Conservation (phyloP, 1,140 invertebrate genomes). For the Apis cerana region DNA sequence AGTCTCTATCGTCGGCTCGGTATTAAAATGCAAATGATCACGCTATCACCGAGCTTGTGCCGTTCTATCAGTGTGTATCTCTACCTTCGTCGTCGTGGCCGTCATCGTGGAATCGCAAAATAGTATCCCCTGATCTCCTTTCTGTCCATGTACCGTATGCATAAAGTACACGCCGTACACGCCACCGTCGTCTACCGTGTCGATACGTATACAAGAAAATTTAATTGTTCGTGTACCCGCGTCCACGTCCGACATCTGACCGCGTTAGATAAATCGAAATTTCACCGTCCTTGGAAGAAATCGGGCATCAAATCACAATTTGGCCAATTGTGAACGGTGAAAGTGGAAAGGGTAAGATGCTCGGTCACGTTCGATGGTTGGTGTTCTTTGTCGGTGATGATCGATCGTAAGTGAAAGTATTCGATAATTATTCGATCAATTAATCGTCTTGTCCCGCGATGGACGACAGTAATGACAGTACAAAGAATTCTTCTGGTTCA, state of each 20-base stretch:
- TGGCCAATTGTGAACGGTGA: neutral
- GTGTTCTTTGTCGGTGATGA: neutral
- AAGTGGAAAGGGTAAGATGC: neutral
- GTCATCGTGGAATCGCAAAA: constrained; percentile 8
- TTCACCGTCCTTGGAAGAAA: constrained; percentile 7
- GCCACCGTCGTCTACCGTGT: neutral
- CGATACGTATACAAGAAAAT: constrained; percentile 36
- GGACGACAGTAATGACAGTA: too few species aligned
- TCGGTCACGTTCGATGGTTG: neutral
- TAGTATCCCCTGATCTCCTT: neutral
- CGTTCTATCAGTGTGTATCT: neutral
- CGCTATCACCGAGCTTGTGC: neutral
- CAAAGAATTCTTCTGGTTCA: neutral
- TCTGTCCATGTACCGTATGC: constrained; percentile 34
- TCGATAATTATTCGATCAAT: neutral
- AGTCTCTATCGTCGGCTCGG: constrained; percentile 3
- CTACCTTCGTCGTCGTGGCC: neutral
- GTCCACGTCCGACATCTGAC: too few species aligned
- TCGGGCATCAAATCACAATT: neutral
- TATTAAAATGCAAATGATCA: constrained; percentile 67
- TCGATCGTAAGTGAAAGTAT: neutral
- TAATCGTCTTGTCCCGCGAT: neutral
- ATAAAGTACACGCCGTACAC: constrained; percentile 25
- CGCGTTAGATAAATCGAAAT: constrained; percentile 9
- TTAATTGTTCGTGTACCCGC: constrained; percentile 26